Base-by-base conservation (phyloP, 2,113 vertebrate genomes). In the Leptodactylus fuscus region DNA sequence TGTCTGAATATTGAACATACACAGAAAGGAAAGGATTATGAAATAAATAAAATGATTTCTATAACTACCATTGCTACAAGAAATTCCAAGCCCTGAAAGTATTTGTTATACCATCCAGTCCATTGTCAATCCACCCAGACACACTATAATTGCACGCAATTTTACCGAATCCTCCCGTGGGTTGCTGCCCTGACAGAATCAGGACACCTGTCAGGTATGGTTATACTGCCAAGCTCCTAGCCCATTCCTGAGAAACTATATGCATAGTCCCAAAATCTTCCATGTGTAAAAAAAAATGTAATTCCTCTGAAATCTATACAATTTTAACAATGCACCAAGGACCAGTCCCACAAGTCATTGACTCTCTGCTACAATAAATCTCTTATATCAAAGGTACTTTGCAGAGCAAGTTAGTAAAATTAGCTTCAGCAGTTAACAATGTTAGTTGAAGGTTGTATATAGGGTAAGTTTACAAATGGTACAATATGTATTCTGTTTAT, bases 131-230 rank as follows among this genome's bases (percentile, higher is more conserved):
- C 15, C 27, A 32, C 3, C 62, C 62, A 67, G 62, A 67, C 62
- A 67, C 16, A 8, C 13, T 67, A 34, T 69, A 36, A 69, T 69
- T 69, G 34, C 18, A 69, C 20, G 3, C 32, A 69, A 22, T 69
- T 69, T 69, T 69, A 18, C 34, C 65, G 34, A 69, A 36, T 69
- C 34, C 65, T 69, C 65, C 18, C 22, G 65, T 69, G 65, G 65
- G 65, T 38, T 18, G 38, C 34, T 69, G 65, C 18, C 34, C 65
- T 69, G 65, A 69, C 65, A 69, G 65, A 69, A 69, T 69, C 65
- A 69, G 32, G 65, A 38, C 65, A 69, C 65, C 65, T 69, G 65
- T 69, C 65, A 69, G 32, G 65, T 69, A 69, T 36, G 65, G 65
- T 69, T 69, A 69, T 69, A 34, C 29, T 69, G 65, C 34, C 18